These are phyloP conservation scores for Drosophila ezoana DNA, from an alignment of 2,888 invertebrate genomes.

Conservation along the genomic window DNA sequence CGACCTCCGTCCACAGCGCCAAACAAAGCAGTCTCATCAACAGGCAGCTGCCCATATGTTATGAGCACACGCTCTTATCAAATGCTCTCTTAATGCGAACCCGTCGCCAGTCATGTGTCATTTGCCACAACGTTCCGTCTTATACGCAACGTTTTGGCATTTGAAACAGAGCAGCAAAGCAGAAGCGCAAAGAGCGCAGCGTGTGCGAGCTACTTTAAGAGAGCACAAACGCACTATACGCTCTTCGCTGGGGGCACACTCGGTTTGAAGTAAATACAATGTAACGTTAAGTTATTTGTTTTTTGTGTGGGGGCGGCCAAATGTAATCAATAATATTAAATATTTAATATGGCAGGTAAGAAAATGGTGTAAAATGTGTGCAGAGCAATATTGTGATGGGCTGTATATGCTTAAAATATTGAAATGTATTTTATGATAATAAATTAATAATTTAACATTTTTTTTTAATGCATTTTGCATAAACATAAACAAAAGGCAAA, in stretches of 20 bases:
- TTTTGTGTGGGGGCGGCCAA: slow-evolving; percentile 51
- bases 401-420: background rate
- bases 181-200: slow-evolving; percentile 17
- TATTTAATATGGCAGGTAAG: slow-evolving; percentile 81
- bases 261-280: slow-evolving; percentile 70
- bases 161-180: slow-evolving; percentile 19
- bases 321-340: slow-evolving; percentile 84
- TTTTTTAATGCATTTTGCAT: background rate
- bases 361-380: slow-evolving; percentile 11
- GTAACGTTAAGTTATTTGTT: slow-evolving; percentile 68
- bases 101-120: slow-evolving; percentile 28
- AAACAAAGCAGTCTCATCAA: slow-evolving; percentile 46
- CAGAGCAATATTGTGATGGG: background rate
- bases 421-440: background rate
- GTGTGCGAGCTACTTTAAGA: background rate
- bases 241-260: slow-evolving; percentile 14
- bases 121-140: slow-evolving; percentile 56
- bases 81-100: slow-evolving; percentile 18
- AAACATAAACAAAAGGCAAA: slow-evolving; percentile 7
- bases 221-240: slow-evolving; percentile 16
- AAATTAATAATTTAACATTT: background rate
- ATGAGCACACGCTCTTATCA: background rate
- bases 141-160: slow-evolving; percentile 64
- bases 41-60: slow-evolving; percentile 58
- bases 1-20: background rate